A percentile compares a stretch with the other conserved stretches of the same genome.
Conservation (phyloP, 2,797 vertebrate species). For the Sebastes trivittatus region DNA sequence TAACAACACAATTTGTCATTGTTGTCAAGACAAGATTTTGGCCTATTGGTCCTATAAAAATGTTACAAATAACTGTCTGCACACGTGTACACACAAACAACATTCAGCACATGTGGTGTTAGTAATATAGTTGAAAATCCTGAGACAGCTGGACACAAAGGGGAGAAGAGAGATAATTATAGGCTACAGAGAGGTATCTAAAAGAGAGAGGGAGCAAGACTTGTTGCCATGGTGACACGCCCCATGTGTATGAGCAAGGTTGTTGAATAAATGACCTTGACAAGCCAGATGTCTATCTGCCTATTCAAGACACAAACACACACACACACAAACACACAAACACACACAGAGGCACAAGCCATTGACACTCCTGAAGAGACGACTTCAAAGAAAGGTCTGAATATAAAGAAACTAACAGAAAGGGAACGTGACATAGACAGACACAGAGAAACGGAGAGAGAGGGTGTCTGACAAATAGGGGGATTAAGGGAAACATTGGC, state of each 20-base stretch:
- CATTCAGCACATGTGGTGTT: background rate
- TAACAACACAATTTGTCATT: background rate
- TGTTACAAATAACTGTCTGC: too few species aligned
- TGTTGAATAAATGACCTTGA: conserved; percentile 80
- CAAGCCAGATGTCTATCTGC: conserved; percentile 71
- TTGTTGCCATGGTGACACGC: conserved; percentile 77
- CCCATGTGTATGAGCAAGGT: conserved; percentile 67
- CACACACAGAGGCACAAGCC: background rate
- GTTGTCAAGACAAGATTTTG: background rate
- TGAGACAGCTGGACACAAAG: conserved; percentile 22
- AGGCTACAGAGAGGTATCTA: conserved; percentile 29
- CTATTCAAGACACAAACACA: conserved; percentile 44
- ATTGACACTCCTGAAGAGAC: conserved; percentile 15
- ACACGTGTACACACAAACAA: background rate
- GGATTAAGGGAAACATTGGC: background rate
- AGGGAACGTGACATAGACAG: background rate
- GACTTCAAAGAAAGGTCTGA: conserved; percentile 29
- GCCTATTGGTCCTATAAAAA: background rate
- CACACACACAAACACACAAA: background rate
- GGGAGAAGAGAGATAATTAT: conserved; percentile 9
- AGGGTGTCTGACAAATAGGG: background rate
- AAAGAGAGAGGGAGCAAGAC: conserved; percentile 51
- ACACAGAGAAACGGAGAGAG: too few species aligned
- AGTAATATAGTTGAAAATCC: conserved; percentile 6
- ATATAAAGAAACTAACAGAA: conserved; percentile 14